Evolutionary conservation across 2,797 vertebrate genomes (phyloP).

Genomic region (Basileuterus tristriatus): DNA sequence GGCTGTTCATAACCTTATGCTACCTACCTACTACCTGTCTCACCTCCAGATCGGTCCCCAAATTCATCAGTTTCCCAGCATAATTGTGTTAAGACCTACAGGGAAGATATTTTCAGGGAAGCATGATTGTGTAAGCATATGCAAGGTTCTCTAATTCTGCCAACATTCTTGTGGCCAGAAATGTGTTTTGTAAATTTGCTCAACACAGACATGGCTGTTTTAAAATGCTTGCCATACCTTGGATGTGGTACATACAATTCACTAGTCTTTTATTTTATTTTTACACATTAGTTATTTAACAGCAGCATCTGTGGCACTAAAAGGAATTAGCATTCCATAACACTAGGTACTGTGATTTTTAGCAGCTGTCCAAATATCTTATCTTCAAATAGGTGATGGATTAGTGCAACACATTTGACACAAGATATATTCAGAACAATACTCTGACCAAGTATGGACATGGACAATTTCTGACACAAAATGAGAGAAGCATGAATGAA

Average conservation of each 20-base stretch:
- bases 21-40: background rate
- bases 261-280: background rate
- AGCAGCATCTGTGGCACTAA: background rate
- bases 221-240: background rate
- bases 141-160: background rate
- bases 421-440: background rate
- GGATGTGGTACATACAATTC: fast-evolving
- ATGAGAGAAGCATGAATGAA: background rate
- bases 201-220: background rate
- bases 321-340: background rate
- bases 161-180: background rate
- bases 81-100: background rate
- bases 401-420: background rate
- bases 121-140: background rate
- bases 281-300: background rate
- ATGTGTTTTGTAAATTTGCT: background rate
- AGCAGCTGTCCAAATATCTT: background rate
- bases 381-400: background rate
- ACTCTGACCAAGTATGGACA: background rate
- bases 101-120: background rate
- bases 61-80: background rate
- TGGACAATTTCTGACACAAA: background rate
- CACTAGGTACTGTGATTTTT: background rate
- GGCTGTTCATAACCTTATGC: background rate
- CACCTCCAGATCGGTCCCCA: background rate